Evolutionary conservation across 2,113 vertebrate species (phyloP).

Genomic region (Cathartes aura): DNA sequence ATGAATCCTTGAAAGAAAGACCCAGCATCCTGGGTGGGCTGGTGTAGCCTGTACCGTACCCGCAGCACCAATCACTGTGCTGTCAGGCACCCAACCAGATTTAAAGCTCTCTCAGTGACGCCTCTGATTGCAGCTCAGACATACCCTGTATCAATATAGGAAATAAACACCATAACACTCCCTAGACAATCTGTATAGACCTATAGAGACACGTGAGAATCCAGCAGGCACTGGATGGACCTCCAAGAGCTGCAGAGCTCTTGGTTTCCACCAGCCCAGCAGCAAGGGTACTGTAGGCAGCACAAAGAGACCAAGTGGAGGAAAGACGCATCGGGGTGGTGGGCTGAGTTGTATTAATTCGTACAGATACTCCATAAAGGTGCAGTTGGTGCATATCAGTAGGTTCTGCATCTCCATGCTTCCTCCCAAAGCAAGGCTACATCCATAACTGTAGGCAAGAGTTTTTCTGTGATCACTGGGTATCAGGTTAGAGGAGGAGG

Average conservation of each 20-base stretch:
- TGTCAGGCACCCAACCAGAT: background rate
- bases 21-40: background rate
- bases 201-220: fast-evolving
- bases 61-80: fast-evolving
- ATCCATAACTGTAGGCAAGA: background rate
- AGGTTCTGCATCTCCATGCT: background rate
- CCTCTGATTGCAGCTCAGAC: background rate
- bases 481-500: background rate
- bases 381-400: background rate
- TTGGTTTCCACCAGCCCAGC: background rate
- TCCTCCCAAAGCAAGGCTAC: background rate
- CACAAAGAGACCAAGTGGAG: background rate
- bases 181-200: background rate
- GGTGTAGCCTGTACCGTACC: background rate
- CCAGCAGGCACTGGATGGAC: background rate
- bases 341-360: background rate
- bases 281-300: background rate
- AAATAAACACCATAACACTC: background rate
- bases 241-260: background rate
- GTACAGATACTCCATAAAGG: background rate
- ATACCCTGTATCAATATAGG: fast-evolving
- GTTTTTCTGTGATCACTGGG: background rate
- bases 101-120: background rate
- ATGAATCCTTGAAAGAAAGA: background rate
- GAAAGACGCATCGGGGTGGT: fast-evolving